Base-by-base conservation (phyloP, 2,888 invertebrate species). In the Athetis lepigone region DNA sequence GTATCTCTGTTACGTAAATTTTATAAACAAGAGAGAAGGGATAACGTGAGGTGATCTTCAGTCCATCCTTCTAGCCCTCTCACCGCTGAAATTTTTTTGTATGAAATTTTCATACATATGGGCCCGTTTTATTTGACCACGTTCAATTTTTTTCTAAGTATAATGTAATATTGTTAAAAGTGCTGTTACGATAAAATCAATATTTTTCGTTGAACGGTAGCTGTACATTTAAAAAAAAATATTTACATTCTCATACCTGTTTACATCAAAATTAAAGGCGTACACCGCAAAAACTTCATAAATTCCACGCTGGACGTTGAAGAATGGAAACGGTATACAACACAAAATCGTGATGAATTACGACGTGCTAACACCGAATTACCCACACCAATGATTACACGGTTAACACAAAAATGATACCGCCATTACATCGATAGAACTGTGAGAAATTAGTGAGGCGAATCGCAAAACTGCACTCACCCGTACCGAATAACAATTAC, bases 341-440 rank as follows among this genome's bases (percentile, higher is more conserved):
- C 45, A 63, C 66, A 72, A 74, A 79, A 77, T 82, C 81, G 82
- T 83, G 84, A 80, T 86, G 84, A 89, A 87, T 88, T 88, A 88
- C 86, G 86, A 88, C 79, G 87, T 88, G 86, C 86, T 77, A 88
- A 88, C 85, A 82, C 75, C 72, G 80, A 85, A 88, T 89, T 88
- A 86, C 82, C 65, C 74, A 79, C 67, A 73, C 78, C 79, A 77
- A 76, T 85, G 81, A 87, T 90, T 86, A 87, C 86, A 86, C 85
- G 83, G 81, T 81, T 83, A 83, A 82, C 64, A 75, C 77, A 75
- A 79, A 73, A 78, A 79, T 79, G 67, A 80, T 81, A 80, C 83
- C 83, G 84, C 69, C 66, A 80, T 75, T 71, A 79, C 57, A 49
- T 55, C 70, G 67, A 77, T 72, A 79, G 71, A 79, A 59, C 80